These are phyloP conservation scores for Tragelaphus strepsiceros DNA, from an alignment of 2,113 vertebrate species.

Conservation along the genomic window DNA sequence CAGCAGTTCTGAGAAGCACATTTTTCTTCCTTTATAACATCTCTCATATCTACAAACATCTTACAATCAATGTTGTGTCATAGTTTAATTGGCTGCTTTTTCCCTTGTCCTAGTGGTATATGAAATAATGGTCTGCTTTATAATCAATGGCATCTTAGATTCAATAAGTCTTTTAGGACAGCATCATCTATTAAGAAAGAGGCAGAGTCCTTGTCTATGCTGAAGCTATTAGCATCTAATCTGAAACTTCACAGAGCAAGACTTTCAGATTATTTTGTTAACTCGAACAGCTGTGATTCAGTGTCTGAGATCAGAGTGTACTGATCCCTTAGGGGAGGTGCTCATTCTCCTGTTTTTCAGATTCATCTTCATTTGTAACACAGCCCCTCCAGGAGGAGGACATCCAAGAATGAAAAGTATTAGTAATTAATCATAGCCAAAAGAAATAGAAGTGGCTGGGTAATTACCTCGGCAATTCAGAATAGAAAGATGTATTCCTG, in stretches of 20 bases:
- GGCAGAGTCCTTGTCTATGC: background rate
- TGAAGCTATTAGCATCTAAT: conserved; percentile 4
- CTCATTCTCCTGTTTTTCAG: background rate
- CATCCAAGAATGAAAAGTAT: background rate
- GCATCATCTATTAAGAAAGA: background rate
- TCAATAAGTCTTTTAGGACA: conserved; percentile 32
- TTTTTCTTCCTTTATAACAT: background rate
- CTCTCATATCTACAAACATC: background rate
- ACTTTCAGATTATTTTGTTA: background rate
- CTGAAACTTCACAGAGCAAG: background rate
- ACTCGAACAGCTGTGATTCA: background rate
- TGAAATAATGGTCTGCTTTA: conserved; percentile 20
- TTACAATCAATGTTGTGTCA: background rate
- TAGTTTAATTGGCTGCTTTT: background rate
- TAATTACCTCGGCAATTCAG: background rate
- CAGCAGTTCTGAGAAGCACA: background rate
- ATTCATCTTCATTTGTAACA: background rate
- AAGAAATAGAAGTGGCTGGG: background rate
- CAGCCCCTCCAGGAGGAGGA: background rate
- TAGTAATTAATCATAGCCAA: background rate
- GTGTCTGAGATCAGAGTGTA: background rate
- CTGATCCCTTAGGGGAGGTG: background rate
- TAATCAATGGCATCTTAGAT: background rate
- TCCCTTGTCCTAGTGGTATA: background rate
- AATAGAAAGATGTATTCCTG: background rate